phyloP scores from a whole-genome alignment of 2,113 vertebrate genomes.

The Triplophysa siluroides region DNA sequence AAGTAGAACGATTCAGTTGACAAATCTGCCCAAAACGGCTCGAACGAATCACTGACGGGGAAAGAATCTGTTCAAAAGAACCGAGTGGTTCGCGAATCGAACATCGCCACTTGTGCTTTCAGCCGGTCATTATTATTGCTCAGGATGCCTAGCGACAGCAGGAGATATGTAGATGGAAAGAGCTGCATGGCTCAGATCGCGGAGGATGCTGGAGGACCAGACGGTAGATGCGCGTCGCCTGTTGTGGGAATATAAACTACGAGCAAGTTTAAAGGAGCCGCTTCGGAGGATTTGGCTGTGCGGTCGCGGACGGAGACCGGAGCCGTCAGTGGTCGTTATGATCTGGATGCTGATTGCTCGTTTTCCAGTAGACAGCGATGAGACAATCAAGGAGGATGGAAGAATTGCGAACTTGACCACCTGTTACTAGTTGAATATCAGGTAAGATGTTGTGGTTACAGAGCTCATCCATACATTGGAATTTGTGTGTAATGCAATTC shows the following conservation, averaged over 20 bases:
- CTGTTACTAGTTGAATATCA: conserved; percentile 74
- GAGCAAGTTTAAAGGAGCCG: conserved; percentile 48
- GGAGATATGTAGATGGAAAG: conserved; percentile 59
- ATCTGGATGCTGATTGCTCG: conserved; percentile 28
- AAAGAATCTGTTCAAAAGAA: not conserved
- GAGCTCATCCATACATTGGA: not conserved
- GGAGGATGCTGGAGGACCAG: conserved; percentile 65
- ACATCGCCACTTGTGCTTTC: conserved; percentile 44
- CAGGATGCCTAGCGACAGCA: conserved; percentile 45
- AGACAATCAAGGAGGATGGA: conserved; percentile 53
- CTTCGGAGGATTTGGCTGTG: conserved; percentile 58
- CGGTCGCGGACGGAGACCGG: conserved; percentile 58
- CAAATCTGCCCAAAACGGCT: not conserved
- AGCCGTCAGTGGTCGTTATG: conserved; percentile 34
- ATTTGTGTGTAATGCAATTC: not conserved
- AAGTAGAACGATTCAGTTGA: no score
- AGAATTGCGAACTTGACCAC: conserved; percentile 60
- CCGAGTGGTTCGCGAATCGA: conserved; percentile 14
- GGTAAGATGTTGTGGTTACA: conserved; percentile 63
- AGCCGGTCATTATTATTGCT: conserved; percentile 68
- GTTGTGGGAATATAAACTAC: conserved; percentile 62
- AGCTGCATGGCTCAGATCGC: conserved; percentile 57
- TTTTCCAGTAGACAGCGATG: conserved; percentile 61
- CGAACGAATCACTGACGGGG: not conserved
- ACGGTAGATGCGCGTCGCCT: conserved; percentile 56